Conservation (phyloP, 1,140 invertebrate genomes). For the Harpegnathos saltator region DNA sequence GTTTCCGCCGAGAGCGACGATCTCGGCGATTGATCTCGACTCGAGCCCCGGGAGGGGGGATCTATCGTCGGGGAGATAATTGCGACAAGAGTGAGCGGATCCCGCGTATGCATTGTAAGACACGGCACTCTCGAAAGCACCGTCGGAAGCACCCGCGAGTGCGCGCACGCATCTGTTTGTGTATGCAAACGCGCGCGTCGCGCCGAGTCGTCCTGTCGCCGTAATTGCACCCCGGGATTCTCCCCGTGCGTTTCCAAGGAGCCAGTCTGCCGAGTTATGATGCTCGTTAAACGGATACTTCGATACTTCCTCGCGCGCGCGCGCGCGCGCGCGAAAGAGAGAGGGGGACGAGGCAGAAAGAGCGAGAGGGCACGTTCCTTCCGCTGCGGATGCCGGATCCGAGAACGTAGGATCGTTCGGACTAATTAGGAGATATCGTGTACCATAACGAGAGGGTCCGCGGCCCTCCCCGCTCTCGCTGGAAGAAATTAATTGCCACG, state of each 20-base stretch:
- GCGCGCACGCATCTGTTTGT: background rate
- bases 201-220: background rate
- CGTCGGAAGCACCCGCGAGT: no score
- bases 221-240: constrained; percentile 16
- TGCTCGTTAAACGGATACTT: constrained; percentile 64
- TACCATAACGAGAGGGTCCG: constrained; percentile 45
- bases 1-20: no score
- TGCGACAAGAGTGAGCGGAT: no score
- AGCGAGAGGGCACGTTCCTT: constrained; percentile 1
- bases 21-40: no score
- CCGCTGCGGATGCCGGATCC: constrained; percentile 4
- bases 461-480: constrained; percentile 8
- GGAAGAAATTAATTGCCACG: constrained; percentile 70
- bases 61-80: no score
- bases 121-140: no score
- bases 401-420: constrained; percentile 35
- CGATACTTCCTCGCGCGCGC: constrained; percentile 12
- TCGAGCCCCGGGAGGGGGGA: no score
- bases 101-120: no score
- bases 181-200: no score
- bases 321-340: no score
- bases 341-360: no score
- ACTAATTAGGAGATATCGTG: constrained; percentile 71
- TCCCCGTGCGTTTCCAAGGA: background rate
- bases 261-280: constrained; percentile 52